phyloP scores from a whole-genome alignment of 2,888 invertebrate genomes.

The Hemaris fuciformis region DNA sequence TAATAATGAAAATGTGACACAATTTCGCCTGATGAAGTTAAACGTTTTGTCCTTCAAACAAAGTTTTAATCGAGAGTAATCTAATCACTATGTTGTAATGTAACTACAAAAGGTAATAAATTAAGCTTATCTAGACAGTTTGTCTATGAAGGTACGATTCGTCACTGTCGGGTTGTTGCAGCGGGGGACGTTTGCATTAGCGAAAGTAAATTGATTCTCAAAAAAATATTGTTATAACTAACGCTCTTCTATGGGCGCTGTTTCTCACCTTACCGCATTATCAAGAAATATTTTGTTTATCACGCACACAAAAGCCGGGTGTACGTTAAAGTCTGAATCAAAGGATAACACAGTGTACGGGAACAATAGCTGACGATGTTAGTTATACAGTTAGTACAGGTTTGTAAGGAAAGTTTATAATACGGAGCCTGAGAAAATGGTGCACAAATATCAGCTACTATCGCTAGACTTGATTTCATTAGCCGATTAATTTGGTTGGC shows the following conservation, averaged over 20 bases:
- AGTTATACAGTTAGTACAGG: not conserved
- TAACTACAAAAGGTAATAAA: constrained; percentile 59
- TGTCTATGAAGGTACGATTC: constrained; percentile 64
- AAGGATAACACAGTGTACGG: constrained; percentile 2
- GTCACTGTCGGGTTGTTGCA: constrained; percentile 60
- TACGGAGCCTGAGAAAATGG: not conserved
- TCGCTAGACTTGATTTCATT: not conserved
- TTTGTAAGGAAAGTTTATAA: not conserved
- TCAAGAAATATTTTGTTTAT: not conserved
- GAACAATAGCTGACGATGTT: not conserved
- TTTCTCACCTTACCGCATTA: not conserved
- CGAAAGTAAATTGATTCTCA: constrained; percentile 59
- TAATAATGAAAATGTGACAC: constrained; percentile 28
- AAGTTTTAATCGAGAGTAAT: constrained; percentile 44
- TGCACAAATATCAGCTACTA: not conserved
- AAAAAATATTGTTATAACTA: constrained; percentile 30
- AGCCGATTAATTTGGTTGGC: too few species aligned
- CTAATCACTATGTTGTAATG: constrained; percentile 55
- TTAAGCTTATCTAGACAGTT: constrained; percentile 75
- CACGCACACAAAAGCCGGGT: not conserved
- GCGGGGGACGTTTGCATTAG: constrained; percentile 46
- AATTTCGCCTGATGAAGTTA: constrained; percentile 38
- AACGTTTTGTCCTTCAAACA: constrained; percentile 42
- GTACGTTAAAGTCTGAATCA: not conserved
- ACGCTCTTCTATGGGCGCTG: not conserved